Base-by-base conservation (phyloP, 2,888 invertebrate genomes). In the Scrobipalpa costella region DNA sequence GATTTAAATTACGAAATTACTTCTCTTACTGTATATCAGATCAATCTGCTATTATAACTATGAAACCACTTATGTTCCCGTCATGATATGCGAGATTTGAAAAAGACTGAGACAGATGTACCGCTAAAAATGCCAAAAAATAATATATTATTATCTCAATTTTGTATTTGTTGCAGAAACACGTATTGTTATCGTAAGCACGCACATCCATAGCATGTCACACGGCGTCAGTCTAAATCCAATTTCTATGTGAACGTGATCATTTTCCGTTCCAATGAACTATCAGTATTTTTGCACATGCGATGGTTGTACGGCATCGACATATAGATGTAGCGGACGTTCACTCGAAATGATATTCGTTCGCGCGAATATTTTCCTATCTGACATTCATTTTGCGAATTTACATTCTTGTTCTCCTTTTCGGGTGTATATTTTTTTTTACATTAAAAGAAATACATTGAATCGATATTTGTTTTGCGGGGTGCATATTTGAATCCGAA, bases 221-320 rank as follows among this genome's bases (percentile, higher is more conserved):
- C 19, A 55, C 55, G 34, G 34, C n/a, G 60, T 49, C 33, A 49
- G 27, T 17, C 19, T 15, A 60, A 60, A 60, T 60, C 33, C 34
- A 60, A 60, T 60, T 60, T 60, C 34, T 34, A 7, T n/a, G 9
- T 13, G 60, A 60, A 60, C 47, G 60, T 60, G 60, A 47, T 47
- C 27, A 47, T 60, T 60, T 60, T 60, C 47, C 34, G 17, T 8
- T 49, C 9, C 49, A 49, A 60, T 49, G 15, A 49, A 57, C 38
- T 17, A 49, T 49, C 27, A 47, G 21, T 60, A 44, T 60, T 60
- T 60, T 60, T 40, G n/a, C 27, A 44, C 15, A 47, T 60, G 49
- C 34, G 60, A 60, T 19, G 15, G 15, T 34, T 49, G 49, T 60
- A 15, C 44, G n/a, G 44, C 3, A n/a, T n/a, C 44, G 3, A 40